Conservation (phyloP, 2,888 invertebrate species). For the Dolichopus griseipennis region DNA sequence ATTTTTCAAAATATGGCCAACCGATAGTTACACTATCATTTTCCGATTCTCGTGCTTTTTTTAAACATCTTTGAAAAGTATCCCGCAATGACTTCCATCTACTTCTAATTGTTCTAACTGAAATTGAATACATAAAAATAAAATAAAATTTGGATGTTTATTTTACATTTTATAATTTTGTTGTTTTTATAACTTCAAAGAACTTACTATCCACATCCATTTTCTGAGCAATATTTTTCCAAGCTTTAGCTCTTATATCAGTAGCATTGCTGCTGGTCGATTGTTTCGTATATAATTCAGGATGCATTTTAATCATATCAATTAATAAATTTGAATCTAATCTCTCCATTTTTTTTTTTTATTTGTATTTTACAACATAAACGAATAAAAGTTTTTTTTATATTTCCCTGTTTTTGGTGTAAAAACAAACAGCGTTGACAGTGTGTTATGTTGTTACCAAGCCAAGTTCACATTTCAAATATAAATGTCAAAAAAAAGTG, state of each 20-base stretch:
- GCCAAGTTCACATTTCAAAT: too few species aligned
- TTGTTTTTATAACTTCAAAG: neutral
- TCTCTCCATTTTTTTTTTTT: neutral
- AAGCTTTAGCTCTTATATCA: neutral
- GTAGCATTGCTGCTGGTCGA: neutral
- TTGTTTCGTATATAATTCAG: neutral
- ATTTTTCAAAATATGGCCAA: slow-evolving; percentile 2
- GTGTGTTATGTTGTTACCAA: too few species aligned
- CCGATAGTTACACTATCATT: neutral
- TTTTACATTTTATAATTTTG: neutral
- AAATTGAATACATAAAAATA: neutral
- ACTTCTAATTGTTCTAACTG: neutral
- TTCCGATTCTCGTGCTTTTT: neutral
- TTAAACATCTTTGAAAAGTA: neutral
- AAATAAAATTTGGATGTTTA: neutral
- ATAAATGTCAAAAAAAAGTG: too few species aligned
- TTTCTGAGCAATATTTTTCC: neutral
- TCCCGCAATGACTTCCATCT: neutral
- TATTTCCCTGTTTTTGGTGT: too few species aligned
- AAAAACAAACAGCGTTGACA: too few species aligned
- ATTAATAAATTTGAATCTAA: neutral
- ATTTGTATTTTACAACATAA: too few species aligned
- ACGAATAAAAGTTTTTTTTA: too few species aligned
- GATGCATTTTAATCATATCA: neutral
- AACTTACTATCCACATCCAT: neutral